These are phyloP conservation scores for Diplosoma virens DNA, from an alignment of 23 tunicate species.

Conservation along the genomic window DNA sequence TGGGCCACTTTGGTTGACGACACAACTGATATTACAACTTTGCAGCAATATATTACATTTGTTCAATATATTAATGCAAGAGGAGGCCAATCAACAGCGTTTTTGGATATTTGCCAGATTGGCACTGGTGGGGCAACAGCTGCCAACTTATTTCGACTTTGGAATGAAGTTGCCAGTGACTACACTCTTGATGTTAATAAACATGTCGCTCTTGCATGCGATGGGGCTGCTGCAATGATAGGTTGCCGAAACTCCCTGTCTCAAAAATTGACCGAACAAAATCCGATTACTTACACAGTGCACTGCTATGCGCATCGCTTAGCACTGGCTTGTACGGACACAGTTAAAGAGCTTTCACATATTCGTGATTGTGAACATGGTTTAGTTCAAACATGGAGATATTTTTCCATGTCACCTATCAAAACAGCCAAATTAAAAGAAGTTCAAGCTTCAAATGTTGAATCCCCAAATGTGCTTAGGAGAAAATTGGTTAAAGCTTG, in stretches of 20 bases:
- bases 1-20: too few relatives aligned
- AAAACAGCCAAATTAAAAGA: constrained; percentile 25
- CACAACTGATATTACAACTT: too few relatives aligned
- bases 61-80: too few relatives aligned
- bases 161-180: too few relatives aligned
- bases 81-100: too few relatives aligned
- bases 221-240: constrained; percentile 44
- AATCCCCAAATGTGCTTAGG: background rate
- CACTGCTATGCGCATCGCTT: constrained; percentile 35
- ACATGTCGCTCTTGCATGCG: too few relatives aligned
- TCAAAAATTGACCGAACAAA: constrained; percentile 34
- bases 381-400: constrained; percentile 28
- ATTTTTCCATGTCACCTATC: constrained; percentile 12
- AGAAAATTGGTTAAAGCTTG: constrained; percentile 33
- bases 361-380: constrained; percentile 35
- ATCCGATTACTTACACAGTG: constrained; percentile 38
- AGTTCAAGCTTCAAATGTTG: constrained; percentile 25
- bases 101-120: too few relatives aligned
- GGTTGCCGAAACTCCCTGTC: constrained; percentile 35
- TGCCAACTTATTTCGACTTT: too few relatives aligned
- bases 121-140: too few relatives aligned
- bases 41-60: too few relatives aligned
- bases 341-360: constrained; percentile 25
- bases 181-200: too few relatives aligned
- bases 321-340: constrained; percentile 38